Percentiles rank a stretch among this genome's conserved stretches.
Conservation (phyloP, 2,888 invertebrate species). For the Drosophila nigricruria region DNA sequence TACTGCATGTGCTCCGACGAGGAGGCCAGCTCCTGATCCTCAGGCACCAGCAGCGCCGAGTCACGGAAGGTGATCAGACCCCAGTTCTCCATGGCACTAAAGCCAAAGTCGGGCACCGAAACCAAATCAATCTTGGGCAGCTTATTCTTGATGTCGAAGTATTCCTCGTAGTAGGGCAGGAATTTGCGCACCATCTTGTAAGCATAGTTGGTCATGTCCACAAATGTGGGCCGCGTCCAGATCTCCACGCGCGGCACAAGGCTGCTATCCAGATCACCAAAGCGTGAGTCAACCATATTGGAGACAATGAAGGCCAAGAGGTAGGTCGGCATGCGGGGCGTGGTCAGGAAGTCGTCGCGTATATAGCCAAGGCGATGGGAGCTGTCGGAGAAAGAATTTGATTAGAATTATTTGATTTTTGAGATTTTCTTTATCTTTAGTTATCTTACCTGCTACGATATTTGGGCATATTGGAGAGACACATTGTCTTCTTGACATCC, state of each 20-base stretch:
- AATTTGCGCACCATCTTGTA: slow-evolving; percentile 87
- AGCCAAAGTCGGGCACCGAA: slow-evolving; percentile 90
- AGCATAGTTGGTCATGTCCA: slow-evolving; percentile 86
- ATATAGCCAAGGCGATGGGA: slow-evolving; percentile 86
- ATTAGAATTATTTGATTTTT: too few relatives aligned
- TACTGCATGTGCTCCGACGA: slow-evolving; percentile 88
- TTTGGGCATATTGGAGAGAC: slow-evolving; percentile 89
- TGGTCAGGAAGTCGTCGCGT: slow-evolving; percentile 88
- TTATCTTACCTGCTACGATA: slow-evolving; percentile 73
- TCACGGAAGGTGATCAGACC: slow-evolving; percentile 89
- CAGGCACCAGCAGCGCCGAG: slow-evolving; percentile 86
- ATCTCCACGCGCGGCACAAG: slow-evolving; percentile 83
- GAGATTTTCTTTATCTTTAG: neutral
- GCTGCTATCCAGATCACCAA: slow-evolving; percentile 71
- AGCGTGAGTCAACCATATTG: slow-evolving; percentile 85
- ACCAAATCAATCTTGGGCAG: slow-evolving; percentile 90
- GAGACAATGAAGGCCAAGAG: slow-evolving; percentile 89
- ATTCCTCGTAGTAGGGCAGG: slow-evolving; percentile 88
- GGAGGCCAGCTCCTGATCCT: slow-evolving; percentile 83
- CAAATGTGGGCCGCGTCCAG: slow-evolving; percentile 83
- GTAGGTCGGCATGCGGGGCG: slow-evolving; percentile 91
- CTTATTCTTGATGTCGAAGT: slow-evolving; percentile 88
- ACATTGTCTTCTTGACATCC: slow-evolving; percentile 85
- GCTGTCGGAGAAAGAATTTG: slow-evolving; percentile 34
- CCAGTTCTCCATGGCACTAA: slow-evolving; percentile 91